phyloP scores from a whole-genome alignment of 2,888 invertebrate genomes.

The Hypomecis atomaria region DNA sequence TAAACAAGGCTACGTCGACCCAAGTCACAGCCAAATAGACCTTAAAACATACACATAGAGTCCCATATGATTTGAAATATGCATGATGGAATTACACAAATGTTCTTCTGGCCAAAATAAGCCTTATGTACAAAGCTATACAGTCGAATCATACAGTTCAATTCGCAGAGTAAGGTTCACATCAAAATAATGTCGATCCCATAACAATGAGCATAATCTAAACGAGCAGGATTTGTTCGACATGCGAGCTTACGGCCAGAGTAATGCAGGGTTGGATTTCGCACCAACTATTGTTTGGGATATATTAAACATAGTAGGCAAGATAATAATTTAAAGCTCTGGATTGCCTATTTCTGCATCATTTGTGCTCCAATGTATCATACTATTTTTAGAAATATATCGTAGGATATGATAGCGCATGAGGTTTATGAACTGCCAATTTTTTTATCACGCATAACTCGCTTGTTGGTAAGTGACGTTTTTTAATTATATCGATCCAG shows the following conservation, averaged over 20 bases:
- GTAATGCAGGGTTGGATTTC: constrained; percentile 45
- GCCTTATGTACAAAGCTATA: constrained; percentile 6
- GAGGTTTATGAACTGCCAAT: too few relatives aligned
- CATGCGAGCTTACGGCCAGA: constrained; percentile 50
- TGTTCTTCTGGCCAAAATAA: constrained; percentile 3
- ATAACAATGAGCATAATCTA: constrained; percentile 71
- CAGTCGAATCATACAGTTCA: constrained; percentile 15
- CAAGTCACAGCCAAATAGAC: constrained; percentile 40
- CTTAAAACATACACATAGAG: constrained; percentile 43
- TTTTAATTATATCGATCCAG: too few relatives aligned
- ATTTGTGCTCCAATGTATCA: too few relatives aligned
- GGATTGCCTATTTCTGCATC: too few relatives aligned
- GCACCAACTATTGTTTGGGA: too few relatives aligned
- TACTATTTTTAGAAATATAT: too few relatives aligned
- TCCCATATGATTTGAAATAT: constrained; percentile 31
- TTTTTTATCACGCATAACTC: too few relatives aligned
- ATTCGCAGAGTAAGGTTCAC: constrained; percentile 27
- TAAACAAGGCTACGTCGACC: constrained; percentile 19
- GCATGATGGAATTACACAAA: constrained; percentile 19
- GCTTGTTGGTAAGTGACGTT: too few relatives aligned
- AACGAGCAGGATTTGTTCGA: constrained; percentile 64
- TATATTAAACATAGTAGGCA: too few relatives aligned
- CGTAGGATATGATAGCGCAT: too few relatives aligned
- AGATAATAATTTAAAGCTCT: too few relatives aligned
- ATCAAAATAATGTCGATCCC: constrained; percentile 45